Evolutionary conservation across 2,797 vertebrate genomes (phyloP).

Genomic region (Manis pentadactyla): DNA sequence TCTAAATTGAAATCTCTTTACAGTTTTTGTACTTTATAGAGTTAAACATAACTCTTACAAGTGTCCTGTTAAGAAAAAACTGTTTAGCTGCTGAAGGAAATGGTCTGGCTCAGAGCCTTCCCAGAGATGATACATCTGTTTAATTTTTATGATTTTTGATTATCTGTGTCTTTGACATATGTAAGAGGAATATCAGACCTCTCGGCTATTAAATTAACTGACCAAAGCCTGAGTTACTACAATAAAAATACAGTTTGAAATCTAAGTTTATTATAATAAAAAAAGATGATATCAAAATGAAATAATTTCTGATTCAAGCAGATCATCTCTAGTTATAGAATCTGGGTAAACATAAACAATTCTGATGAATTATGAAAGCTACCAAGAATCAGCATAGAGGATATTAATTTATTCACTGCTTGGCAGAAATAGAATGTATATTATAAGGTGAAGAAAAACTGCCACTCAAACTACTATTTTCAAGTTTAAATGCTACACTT

Average conservation of each 20-base stretch:
- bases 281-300: conserved; percentile 32
- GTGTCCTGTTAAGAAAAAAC: conserved; percentile 49
- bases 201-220: conserved; percentile 21
- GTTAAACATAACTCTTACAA: neutral
- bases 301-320: neutral
- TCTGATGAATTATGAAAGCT: conserved; percentile 39
- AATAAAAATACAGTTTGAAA: conserved; percentile 34
- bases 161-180: neutral
- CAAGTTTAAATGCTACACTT: conserved; percentile 22
- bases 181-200: neutral
- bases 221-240: conserved; percentile 53
- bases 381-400: neutral
- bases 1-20: conserved; percentile 26
- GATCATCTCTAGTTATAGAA: conserved; percentile 3
- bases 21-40: conserved; percentile 28
- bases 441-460: conserved; percentile 40
- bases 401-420: conserved; percentile 39
- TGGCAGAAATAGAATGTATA: conserved; percentile 43
- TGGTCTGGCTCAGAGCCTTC: neutral
- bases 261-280: conserved; percentile 56
- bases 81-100: conserved; percentile 60
- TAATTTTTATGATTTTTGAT: conserved; percentile 44
- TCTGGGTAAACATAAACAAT: conserved; percentile 45
- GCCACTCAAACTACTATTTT: neutral
- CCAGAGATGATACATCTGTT: conserved; percentile 60